These are phyloP conservation scores for Capreolus pygargus DNA, from an alignment of 2,113 vertebrate species.

Conservation along the genomic window DNA sequence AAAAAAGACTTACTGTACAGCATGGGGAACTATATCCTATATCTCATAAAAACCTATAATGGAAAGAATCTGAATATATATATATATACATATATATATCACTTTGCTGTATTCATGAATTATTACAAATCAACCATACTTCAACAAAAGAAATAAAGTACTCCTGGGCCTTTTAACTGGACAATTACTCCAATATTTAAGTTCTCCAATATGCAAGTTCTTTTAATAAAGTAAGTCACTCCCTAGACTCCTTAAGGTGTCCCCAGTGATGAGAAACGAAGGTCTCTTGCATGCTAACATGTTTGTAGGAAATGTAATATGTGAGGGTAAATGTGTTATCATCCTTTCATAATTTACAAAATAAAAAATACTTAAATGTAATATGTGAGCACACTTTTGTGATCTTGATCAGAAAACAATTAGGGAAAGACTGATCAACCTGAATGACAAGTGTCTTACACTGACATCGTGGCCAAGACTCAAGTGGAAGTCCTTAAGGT, in stretches of 20 bases:
- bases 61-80: background rate
- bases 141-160: background rate
- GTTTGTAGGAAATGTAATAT: background rate
- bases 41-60: background rate
- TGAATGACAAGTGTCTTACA: background rate
- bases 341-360: background rate
- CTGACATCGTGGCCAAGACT: background rate
- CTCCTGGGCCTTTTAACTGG: background rate
- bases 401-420: background rate
- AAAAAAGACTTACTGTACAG: background rate
- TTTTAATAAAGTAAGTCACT: background rate
- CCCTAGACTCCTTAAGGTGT: background rate
- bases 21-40: background rate
- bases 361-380: background rate
- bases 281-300: background rate
- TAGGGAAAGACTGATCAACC: background rate
- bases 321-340: background rate
- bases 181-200: background rate
- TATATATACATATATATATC: background rate
- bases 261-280: background rate
- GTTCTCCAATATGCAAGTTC: background rate
- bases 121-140: background rate
- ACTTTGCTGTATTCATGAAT: background rate
- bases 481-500: background rate
- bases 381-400: background rate